Evolutionary conservation across 2,888 invertebrate genomes (phyloP), one percentile per base, ranked within the genome.

Genomic region (Callyntrura guangdongensis): DNA sequence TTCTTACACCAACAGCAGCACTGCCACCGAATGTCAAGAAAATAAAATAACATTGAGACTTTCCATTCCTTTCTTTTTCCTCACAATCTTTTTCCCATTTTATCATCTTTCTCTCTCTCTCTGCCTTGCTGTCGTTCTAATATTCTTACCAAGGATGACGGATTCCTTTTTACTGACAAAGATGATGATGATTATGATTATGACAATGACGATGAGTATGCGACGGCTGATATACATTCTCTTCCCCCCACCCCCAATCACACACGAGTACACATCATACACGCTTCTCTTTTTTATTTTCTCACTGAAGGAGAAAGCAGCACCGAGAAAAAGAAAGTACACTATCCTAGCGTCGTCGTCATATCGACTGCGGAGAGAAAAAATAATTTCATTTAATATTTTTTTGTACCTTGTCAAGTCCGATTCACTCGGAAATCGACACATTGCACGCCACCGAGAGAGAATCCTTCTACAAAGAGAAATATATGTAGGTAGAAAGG

Each of bases 21-120:
- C 8, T 72, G 20, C 59, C 17, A 61, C 74, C 74, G 89, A 84
- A 89, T 83, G 88, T 84, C 89, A 89, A 89, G 83, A n/a, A 61
- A 61, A 61, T 61, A 61, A n/a, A 17, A n/a, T 56, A 89, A 72
- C 83, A 74, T 72, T 89, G 89, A 89, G 84, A 69, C 61, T 77
- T 61, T 64, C 22, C 82, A 56, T 81, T 61, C 45, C 25, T 56
- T 67, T 64, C 36, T 27, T 74, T 27, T 56, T 81, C 56, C 20
- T 69, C 25, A 22, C 36, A 64, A 36, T 72, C 59, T 88, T 45
- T 49, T 20, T 64, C 45, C 64, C 14, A 25, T 74, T 17, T 72
- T 67, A 47, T 56, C 53, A 22, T 67, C 53, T 67, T 3, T 25
- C 25, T 25, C 25, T 69, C 11, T 53, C 17, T 27, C 20, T 61